Evolutionary conservation across 2,797 vertebrate species (phyloP), one percentile per base, ranked within the genome.

Genomic region (Bovichtus diacanthus): DNA sequence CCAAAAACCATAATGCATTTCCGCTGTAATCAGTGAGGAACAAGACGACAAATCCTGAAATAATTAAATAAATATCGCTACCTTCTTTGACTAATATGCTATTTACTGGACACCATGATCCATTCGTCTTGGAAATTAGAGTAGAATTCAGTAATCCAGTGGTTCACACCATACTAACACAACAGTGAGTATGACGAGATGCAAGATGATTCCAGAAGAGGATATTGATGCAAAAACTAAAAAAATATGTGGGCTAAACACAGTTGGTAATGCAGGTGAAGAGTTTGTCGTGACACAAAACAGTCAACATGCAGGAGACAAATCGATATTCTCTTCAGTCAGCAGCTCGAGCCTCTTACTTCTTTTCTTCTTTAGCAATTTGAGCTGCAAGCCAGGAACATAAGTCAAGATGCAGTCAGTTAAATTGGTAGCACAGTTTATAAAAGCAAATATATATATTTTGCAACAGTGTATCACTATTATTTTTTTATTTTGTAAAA

Each of bases 281-380:
- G 23, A 80, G 62, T 53, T 62, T 83, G 62, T 74, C 6, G 1
- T 67, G 70, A 65, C 69, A 61, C 58, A 38, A 74, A 70, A 66
- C 63, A 41, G 62, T 44, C 59, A 50, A 51, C 68, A 61, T 59
- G 78, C 80, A 83, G 70, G 65, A 46, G 59, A 69, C 10, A 18
- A 62, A 49, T 68, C 1, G 4, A 54, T 53, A 60, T 2, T 74
- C 65, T 82, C 73, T 25, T 83, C 31, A 36, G 54, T 46, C 72
- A 41, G 31, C 38, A 55, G 31, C 49, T 67, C 3, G 3, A 50
- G 54, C 1, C 1, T 74, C 68, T 87, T 47, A 85, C 75, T 95
- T 95, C 80, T 78, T 89, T 0, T 95, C 93, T 56, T 94, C 93
- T 88, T 92, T 95, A 16, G 36, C 7, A 70, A 95, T 70, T 91